phyloP scores from a whole-genome alignment of 1,140 invertebrate species.

The Cyrtorhinus lividipennis region DNA sequence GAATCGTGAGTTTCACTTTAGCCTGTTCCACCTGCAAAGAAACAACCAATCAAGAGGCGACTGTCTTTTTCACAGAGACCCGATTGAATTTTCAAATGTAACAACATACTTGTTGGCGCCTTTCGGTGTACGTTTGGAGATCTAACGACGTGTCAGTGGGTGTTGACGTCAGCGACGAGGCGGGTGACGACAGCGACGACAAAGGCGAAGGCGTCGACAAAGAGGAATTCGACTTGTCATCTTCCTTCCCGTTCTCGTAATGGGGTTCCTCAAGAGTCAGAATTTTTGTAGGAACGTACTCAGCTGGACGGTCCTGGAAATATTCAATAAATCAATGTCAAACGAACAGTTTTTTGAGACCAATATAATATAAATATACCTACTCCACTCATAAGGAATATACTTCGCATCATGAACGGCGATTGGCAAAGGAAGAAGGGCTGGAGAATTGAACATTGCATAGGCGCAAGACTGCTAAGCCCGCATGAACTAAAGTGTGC shows the following conservation, averaged over 20 bases:
- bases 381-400: no score
- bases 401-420: no score
- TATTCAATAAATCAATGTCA: not conserved
- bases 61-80: not conserved
- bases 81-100: not conserved
- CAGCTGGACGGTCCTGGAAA: conserved; percentile 11
- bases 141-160: not conserved
- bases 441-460: no score
- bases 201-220: conserved; percentile 1
- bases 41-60: not conserved
- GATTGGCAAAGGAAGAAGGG: no score
- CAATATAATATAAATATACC: no score
- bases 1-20: conserved; percentile 9
- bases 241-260: conserved; percentile 12
- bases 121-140: not conserved
- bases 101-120: not conserved
- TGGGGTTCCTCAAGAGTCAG: conserved; percentile 6
- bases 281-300: conserved; percentile 19
- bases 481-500: no score
- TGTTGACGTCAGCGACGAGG: not conserved
- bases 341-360: no score
- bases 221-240: not conserved
- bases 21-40: not conserved
- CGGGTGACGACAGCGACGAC: not conserved
- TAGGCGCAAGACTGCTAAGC: no score